These are phyloP conservation scores for Himantopus leucocephalus DNA, from an alignment of 2,113 vertebrate species.

Conservation along the genomic window DNA sequence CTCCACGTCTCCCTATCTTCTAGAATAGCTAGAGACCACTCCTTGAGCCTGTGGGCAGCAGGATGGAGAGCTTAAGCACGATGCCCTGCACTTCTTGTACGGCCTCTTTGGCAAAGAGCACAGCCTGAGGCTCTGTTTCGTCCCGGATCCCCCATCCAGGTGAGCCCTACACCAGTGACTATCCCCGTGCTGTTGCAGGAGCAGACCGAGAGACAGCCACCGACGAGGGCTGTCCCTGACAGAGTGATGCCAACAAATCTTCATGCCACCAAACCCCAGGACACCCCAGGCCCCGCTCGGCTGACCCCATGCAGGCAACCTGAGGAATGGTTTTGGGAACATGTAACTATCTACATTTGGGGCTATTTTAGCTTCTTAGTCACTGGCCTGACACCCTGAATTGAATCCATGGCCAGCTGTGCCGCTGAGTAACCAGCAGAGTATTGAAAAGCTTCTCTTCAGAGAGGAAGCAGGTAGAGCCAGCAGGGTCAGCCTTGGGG, in stretches of 20 bases:
- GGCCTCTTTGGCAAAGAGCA: not conserved
- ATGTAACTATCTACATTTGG: not conserved
- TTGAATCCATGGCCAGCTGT: not conserved
- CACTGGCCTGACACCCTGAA: not conserved
- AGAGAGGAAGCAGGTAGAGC: not conserved
- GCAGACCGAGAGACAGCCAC: not conserved
- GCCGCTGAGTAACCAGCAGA: not conserved
- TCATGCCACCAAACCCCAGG: not conserved
- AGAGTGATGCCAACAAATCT: not conserved
- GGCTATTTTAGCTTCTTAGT: slow-evolving; percentile 44
- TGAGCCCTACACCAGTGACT: not conserved
- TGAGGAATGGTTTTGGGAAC: not conserved
- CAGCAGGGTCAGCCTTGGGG: not conserved
- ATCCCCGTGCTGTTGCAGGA: not conserved
- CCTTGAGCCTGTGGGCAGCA: not conserved
- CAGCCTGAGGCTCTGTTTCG: not conserved
- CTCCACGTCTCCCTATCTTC: not conserved
- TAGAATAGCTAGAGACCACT: not conserved
- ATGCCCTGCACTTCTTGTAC: not conserved
- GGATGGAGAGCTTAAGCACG: not conserved
- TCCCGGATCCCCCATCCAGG: not conserved
- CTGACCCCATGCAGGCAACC: not conserved
- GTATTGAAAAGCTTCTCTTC: not conserved
- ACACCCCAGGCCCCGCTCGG: rapidly evolving
- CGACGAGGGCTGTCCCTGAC: not conserved